Evolutionary conservation across 1,140 invertebrate species (phyloP), one percentile per base, ranked within the genome.

Genomic region (Heliothis subflexa): DNA sequence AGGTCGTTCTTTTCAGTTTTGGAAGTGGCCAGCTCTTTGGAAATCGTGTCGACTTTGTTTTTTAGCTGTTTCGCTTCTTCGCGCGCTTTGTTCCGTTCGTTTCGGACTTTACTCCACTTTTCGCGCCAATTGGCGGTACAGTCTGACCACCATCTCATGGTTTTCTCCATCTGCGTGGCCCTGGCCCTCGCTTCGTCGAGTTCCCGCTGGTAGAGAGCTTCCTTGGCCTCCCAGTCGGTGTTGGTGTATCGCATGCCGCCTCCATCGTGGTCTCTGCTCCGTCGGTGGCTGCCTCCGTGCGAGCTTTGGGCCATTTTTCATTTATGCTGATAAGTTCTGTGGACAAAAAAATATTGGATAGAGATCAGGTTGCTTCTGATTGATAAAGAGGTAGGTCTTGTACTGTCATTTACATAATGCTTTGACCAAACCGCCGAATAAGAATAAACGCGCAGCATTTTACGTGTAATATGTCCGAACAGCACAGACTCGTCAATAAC

Each of bases 131-230:
- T 95, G n/a, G 95, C 95, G 1, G 95, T 96, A 82, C 95, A 96
- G 79, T 96, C 95, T 0, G 98, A 99, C 99, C 99, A 99, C 99
- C 99, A 99, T 70, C 98, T 95, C 98, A 99, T 99, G 0, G 99
- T 99, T 94, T 99, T 99, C 91, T 99, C 99, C 99, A 99, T 99
- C 93, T 99, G 99, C 0, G 98, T 97, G 4, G 98, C 98, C 76
- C 98, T 93, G 1, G 98, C 98, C 80, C 98, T 95, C 0, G 98
- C 98, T 88, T 99, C 98, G 84, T 99, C 98, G 76, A 99, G 92
- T 90, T 99, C 98, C 78, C 97, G 94, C 88, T 91, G 97, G 95
- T 73, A 97, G 93, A 90, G 89, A 1, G 92, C 92, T 75, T 94
- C 92, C 59, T 93, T 94, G 9, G 92, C 93, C 73, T 94, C 93